Conservation (phyloP, 2,888 invertebrate genomes). For the Drepanosiphum platanoidis region DNA sequence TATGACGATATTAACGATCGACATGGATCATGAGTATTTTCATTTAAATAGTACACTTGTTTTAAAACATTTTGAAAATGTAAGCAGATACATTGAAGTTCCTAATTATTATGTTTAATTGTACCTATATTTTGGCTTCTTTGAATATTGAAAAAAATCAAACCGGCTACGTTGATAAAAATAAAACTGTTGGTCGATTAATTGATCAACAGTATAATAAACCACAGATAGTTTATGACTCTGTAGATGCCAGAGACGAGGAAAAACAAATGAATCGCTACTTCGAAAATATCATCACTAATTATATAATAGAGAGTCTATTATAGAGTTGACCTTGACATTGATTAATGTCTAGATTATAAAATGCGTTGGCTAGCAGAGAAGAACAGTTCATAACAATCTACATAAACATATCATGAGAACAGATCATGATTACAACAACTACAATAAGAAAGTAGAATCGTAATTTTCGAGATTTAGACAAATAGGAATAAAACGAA, state of each 20-base stretch:
- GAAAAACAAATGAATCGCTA: not conserved
- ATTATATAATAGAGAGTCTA: too few relatives aligned
- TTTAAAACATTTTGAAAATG: not conserved
- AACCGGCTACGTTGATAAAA: too few relatives aligned
- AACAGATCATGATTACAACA: not conserved
- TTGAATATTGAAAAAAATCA: not conserved
- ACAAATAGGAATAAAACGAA: not conserved
- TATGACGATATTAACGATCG: not conserved
- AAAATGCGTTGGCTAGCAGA: not conserved
- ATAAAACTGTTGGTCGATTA: too few relatives aligned
- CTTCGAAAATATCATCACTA: not conserved
- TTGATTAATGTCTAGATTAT: not conserved
- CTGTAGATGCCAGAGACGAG: too few relatives aligned
- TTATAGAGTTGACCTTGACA: not conserved
- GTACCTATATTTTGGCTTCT: not conserved
- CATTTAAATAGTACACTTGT: not conserved
- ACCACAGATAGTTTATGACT: too few relatives aligned
- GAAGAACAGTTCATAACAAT: not conserved
- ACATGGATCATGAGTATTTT: not conserved
- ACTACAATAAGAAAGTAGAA: not conserved
- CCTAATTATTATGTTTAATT: not conserved
- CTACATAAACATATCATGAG: not conserved
- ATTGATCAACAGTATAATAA: too few relatives aligned
- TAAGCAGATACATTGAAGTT: not conserved
- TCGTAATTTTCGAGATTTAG: not conserved